phyloP scores from a whole-genome alignment of 2,113 vertebrate genomes.

The Mionectes macconnelli region DNA sequence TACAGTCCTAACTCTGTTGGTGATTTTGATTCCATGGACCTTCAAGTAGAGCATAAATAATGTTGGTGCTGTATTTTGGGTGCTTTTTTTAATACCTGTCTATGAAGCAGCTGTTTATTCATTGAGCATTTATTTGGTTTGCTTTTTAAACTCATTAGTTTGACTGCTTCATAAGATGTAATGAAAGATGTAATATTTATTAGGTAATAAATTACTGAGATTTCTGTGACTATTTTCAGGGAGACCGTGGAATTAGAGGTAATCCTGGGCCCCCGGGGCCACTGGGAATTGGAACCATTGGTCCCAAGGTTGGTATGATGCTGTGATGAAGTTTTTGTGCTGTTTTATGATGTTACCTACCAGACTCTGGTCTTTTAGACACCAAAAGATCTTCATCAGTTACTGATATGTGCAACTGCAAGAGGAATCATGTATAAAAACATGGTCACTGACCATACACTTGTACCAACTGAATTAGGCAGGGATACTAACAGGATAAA shows the following conservation, averaged over 20 bases:
- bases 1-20: not conserved
- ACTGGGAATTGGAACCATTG: constrained; percentile 69
- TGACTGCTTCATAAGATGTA: not conserved
- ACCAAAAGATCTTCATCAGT: not conserved
- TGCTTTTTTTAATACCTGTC: not conserved
- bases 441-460: not conserved
- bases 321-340: not conserved
- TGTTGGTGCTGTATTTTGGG: not conserved
- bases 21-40: not conserved
- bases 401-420: not conserved
- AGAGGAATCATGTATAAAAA: not conserved
- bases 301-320: constrained; percentile 76
- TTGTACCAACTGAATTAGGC: not conserved
- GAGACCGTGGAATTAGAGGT: constrained; percentile 77
- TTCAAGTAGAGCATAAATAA: not conserved
- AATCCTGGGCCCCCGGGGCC: constrained; percentile 72
- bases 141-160: not conserved
- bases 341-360: not conserved
- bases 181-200: not conserved
- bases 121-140: not conserved
- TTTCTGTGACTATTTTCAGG: constrained; percentile 65
- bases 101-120: not conserved
- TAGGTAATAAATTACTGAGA: not conserved
- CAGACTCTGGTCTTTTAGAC: not conserved
- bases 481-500: not conserved